Percentiles rank a stretch among this genome's conserved stretches.
These are phyloP conservation scores for Lasioglossum figueresi DNA, from an alignment of 2,888 invertebrate genomes.

Conservation along the genomic window DNA sequence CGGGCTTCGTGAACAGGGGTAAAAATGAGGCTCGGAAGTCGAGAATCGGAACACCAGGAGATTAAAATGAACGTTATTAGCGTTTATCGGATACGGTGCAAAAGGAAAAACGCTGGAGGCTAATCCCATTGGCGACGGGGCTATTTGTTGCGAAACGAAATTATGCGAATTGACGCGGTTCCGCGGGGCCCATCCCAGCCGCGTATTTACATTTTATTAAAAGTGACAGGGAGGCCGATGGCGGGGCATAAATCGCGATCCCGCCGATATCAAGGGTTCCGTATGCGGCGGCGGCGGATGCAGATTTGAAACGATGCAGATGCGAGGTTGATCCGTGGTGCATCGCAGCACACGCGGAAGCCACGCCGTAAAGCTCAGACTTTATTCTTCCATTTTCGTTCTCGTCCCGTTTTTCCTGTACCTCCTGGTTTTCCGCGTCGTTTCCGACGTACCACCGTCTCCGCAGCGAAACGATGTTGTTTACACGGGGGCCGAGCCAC, in stretches of 20 bases:
- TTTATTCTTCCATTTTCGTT: conserved; percentile 59
- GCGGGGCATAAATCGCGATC: conserved; percentile 65
- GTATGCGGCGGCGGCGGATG: conserved; percentile 47
- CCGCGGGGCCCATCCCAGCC: conserved; percentile 38
- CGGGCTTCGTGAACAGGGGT: neutral
- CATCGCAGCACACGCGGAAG: conserved; percentile 34
- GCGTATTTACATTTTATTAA: conserved; percentile 74
- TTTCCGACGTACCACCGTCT: conserved; percentile 6
- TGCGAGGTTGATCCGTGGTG: conserved; percentile 51
- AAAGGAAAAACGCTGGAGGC: neutral
- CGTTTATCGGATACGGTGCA: conserved; percentile 16
- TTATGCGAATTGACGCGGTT: conserved; percentile 60
- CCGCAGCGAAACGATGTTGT: conserved; percentile 35
- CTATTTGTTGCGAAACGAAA: conserved; percentile 40
- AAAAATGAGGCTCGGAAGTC: neutral
- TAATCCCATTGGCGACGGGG: neutral
- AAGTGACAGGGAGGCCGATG: conserved; percentile 58
- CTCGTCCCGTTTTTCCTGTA: conserved; percentile 17
- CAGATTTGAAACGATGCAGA: conserved; percentile 54
- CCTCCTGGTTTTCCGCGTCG: conserved; percentile 15
- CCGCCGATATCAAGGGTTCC: conserved; percentile 64
- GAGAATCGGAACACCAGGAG: neutral
- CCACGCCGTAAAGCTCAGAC: conserved; percentile 61
- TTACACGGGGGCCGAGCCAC: conserved; percentile 36
- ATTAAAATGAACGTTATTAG: conserved; percentile 45